Conservation (phyloP, 2,888 invertebrate species). For the Caenorhabditis zanzibari region DNA sequence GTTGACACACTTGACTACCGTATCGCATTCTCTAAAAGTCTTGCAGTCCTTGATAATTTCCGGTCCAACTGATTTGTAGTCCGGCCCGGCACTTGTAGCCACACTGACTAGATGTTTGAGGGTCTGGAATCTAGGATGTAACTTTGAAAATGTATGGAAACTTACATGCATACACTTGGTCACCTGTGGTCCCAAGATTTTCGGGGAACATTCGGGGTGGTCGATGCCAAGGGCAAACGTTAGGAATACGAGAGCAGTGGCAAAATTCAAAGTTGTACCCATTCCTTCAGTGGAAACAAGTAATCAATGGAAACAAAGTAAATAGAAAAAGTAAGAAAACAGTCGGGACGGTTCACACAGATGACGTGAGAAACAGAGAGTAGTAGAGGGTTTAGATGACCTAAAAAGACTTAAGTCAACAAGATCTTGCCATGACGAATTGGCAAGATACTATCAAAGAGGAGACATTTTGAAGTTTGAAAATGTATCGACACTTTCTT, state of each 20-base stretch:
- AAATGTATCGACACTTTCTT: background rate
- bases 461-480: background rate
- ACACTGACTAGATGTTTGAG: background rate
- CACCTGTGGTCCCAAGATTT: constrained; percentile 1
- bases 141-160: no score
- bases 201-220: background rate
- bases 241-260: background rate
- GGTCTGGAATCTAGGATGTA: background rate
- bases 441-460: background rate
- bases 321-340: background rate
- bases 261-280: background rate
- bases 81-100: background rate
- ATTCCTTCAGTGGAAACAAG: background rate
- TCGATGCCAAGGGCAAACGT: background rate
- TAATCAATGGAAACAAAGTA: background rate
- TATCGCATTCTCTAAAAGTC: background rate
- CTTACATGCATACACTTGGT: constrained; percentile 2
- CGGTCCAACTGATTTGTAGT: background rate
- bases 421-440: background rate
- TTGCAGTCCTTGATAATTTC: constrained; percentile 18
- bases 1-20: background rate
- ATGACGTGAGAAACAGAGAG: background rate
- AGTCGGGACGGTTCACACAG: background rate
- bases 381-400: background rate
- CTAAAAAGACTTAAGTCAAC: background rate